Base-by-base conservation (phyloP, 1,140 invertebrate species). In the Sipha flava region DNA sequence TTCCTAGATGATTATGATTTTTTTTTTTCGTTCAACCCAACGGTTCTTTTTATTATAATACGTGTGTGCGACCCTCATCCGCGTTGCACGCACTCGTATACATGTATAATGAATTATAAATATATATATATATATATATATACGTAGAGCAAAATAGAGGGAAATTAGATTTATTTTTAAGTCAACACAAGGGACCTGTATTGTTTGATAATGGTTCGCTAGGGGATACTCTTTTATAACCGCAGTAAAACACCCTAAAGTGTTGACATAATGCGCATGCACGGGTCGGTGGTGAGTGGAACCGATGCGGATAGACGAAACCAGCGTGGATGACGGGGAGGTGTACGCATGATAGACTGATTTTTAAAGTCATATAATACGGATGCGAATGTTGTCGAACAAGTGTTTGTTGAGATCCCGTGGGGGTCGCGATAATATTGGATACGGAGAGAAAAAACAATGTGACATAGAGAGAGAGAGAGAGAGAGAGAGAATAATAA, bases 141-240 rank as follows among this genome's bases (percentile, higher is more conserved):
- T 31, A 21, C 26, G 7, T 7, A 62, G 18, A 62, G 10, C 62
- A 21, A 40, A 62, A 49, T 49, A 34, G 49, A 75, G 34, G 73
- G 73, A 77, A 77, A 77, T 77, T 77, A 77, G 73, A 77, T 77
- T 77, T 77, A 77, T 77, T 77, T 77, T 77, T 77, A 77, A 77
- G 73, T 77, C 73, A 77, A 77, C 73, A 77, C 73, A 23, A 77
- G 73, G 52, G 73, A 77, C 73, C 73, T 23, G 73, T 77, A 77
- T 77, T 77, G 73, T 77, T 77, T 77, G 73, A 77, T 77, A 77
- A 77, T 77, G 73, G 73, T 77, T 29, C 52, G 49, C 73, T 40
- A 37, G 73, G 73, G 73, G 73, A 77, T 77, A 59, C 34, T 77
- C 52, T 59, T 77, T 77, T 77, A 77, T 77, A 77, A 77, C 73